A percentile compares a stretch with the other conserved stretches of the same genome.
Evolutionary conservation across 1,140 invertebrate species (phyloP).

Genomic region (Macrosteles quadrilineatus): DNA sequence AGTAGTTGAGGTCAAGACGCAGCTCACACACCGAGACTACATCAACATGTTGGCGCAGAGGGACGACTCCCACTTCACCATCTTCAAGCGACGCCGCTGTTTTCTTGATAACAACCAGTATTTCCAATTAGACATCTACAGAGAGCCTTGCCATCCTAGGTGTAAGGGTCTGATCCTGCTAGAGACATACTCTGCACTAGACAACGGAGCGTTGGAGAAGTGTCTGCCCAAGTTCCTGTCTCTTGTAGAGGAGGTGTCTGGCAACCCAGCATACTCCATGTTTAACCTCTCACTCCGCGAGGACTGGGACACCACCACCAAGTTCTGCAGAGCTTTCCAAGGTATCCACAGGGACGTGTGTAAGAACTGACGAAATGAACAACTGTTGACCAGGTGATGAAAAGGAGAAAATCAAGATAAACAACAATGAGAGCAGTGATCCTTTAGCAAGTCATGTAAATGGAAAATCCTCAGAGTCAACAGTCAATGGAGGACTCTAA

Average conservation of each 20-base stretch:
- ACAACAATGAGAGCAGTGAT: constrained; percentile 9
- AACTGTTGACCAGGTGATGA: not conserved
- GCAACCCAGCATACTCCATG: constrained; percentile 94
- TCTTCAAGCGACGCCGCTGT: constrained; percentile 93
- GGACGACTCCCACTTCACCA: constrained; percentile 92
- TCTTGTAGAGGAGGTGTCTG: too few species aligned
- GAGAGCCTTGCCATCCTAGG: constrained; percentile 84
- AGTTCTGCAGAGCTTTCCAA: constrained; percentile 61
- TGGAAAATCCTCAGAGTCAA: too few species aligned
- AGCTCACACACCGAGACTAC: constrained; percentile 92
- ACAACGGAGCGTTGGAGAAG: too few species aligned
- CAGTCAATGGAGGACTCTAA: too few species aligned
- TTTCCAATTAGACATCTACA: constrained; percentile 97
- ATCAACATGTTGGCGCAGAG: constrained; percentile 90
- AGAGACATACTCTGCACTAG: too few species aligned
- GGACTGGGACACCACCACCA: constrained; percentile 85
- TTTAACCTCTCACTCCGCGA: constrained; percentile 91
- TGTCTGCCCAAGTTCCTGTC: too few species aligned
- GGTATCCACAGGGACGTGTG: not conserved
- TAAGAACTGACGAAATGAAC: not conserved
- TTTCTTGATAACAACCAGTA: constrained; percentile 98
- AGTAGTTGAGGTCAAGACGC: constrained; percentile 94
- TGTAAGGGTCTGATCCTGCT: too few species aligned
- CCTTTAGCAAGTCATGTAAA: too few species aligned
- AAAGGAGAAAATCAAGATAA: not conserved